A percentile compares a stretch with the other conserved stretches of the same genome.
Conservation (phyloP, 2,888 invertebrate genomes). For the Matsumyia berberina region DNA sequence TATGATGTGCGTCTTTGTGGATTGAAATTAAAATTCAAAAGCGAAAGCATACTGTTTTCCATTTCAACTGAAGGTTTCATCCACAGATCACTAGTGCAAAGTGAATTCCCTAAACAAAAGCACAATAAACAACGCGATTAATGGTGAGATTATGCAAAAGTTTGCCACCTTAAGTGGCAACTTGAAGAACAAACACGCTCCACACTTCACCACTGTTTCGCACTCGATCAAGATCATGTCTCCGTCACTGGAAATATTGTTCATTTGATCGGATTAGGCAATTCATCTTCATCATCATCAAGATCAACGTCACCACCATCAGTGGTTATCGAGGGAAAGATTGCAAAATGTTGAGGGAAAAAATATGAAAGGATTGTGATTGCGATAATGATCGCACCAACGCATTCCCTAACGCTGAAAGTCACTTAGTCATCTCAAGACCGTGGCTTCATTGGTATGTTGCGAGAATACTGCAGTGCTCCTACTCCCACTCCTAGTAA, state of each 20-base stretch:
- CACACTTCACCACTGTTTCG: slow-evolving; percentile 50
- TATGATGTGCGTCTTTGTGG: not conserved
- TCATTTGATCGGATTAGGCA: slow-evolving; percentile 27
- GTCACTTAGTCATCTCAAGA: slow-evolving; percentile 39
- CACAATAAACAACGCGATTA: slow-evolving; percentile 41
- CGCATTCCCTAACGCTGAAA: slow-evolving; percentile 40
- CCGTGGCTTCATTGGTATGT: slow-evolving; percentile 29
- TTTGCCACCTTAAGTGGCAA: slow-evolving; percentile 37
- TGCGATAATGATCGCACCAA: slow-evolving; percentile 16
- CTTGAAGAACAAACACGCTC: slow-evolving; percentile 43
- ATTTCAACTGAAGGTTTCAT: slow-evolving; percentile 12
- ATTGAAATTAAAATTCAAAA: slow-evolving; percentile 2
- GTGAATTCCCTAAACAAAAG: no score
- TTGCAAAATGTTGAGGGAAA: not conserved
- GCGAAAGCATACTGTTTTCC: slow-evolving; percentile 7
- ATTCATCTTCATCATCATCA: slow-evolving; percentile 23
- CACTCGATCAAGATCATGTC: slow-evolving; percentile 53
- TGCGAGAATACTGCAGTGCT: slow-evolving; percentile 9
- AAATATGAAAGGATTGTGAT: slow-evolving; percentile 39
- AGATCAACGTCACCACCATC: slow-evolving; percentile 1
- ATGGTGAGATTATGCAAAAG: slow-evolving; percentile 42
- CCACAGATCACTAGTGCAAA: not conserved
- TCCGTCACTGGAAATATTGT: slow-evolving; percentile 42
- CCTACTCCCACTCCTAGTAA: slow-evolving; percentile 6
- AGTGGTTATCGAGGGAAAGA: slow-evolving; percentile 6